Conservation (phyloP, 2,888 invertebrate genomes). For the Nebria brevicollis region DNA sequence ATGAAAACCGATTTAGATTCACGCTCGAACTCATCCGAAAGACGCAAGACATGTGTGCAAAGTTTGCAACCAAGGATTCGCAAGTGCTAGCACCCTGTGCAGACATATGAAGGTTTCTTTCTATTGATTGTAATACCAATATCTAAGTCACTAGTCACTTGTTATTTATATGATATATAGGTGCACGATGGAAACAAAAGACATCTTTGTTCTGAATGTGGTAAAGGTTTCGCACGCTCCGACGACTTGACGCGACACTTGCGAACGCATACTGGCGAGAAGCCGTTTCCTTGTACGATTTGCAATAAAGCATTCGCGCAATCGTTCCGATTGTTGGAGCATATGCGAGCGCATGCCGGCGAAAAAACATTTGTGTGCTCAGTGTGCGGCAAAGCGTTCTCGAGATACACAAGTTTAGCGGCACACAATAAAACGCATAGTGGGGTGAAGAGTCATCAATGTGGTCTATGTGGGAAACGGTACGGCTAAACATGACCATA, state of each 20-base stretch:
- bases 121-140: background rate
- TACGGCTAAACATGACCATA: slow-evolving; percentile 48
- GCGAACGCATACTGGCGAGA: slow-evolving; percentile 62
- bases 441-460: slow-evolving; percentile 59
- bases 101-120: slow-evolving; percentile 60
- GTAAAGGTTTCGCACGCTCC: slow-evolving; percentile 60
- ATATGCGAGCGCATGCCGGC: slow-evolving; percentile 60
- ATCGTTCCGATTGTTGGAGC: slow-evolving; percentile 60
- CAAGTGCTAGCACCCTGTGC: slow-evolving; percentile 62
- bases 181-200: slow-evolving; percentile 59
- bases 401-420: slow-evolving; percentile 59
- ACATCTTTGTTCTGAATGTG: slow-evolving; percentile 61
- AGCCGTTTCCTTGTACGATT: slow-evolving; percentile 60
- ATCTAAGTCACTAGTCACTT: background rate
- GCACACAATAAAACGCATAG: slow-evolving; percentile 61
- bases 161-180: slow-evolving; percentile 48
- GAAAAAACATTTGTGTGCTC: slow-evolving; percentile 61
- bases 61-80: slow-evolving; percentile 61
- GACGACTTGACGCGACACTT: slow-evolving; percentile 61
- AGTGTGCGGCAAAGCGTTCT: slow-evolving; percentile 61
- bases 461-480: slow-evolving; percentile 62
- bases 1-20: slow-evolving; percentile 50
- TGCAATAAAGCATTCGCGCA: slow-evolving; percentile 61
- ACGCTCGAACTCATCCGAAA: slow-evolving; percentile 56
- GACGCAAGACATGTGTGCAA: slow-evolving; percentile 56